Evolutionary conservation across 2,888 invertebrate species (phyloP).

Genomic region (Halocaridina rubra): DNA sequence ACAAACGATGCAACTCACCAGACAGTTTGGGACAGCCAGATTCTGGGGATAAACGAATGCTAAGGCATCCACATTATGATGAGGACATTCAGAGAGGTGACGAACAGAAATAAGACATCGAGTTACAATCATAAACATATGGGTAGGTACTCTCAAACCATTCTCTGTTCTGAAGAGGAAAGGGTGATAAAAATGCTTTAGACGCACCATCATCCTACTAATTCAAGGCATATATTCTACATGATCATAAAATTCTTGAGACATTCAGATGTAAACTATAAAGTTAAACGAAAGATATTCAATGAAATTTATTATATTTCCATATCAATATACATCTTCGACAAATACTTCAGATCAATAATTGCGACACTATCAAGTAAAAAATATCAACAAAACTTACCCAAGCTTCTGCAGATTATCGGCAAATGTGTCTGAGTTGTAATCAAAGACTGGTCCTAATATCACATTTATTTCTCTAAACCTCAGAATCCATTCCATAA

Average conservation of each 20-base stretch:
- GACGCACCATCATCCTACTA: too few species aligned
- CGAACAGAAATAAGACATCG: not conserved
- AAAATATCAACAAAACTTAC: too few species aligned
- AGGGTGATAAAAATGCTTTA: too few species aligned
- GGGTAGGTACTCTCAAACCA: constrained; percentile 19
- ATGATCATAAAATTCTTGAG: too few species aligned
- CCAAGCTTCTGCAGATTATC: constrained; percentile 4
- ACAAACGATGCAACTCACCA: too few species aligned
- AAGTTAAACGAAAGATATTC: too few species aligned
- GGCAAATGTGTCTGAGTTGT: constrained; percentile 26
- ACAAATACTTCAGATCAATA: too few species aligned
- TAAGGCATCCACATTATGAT: not conserved
- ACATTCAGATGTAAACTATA: too few species aligned
- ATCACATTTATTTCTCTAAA: constrained; percentile 24
- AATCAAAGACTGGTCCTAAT: constrained; percentile 35
- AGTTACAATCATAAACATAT: constrained; percentile 30
- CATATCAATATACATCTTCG: too few species aligned
- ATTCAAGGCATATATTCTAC: too few species aligned
- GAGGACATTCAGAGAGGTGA: not conserved
- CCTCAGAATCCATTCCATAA: not conserved
- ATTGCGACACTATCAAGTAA: too few species aligned
- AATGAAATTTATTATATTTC: too few species aligned
- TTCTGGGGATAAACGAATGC: constrained; percentile 37
- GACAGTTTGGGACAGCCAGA: constrained; percentile 25
- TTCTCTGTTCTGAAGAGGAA: not conserved